Evolutionary conservation across 2,888 invertebrate species (phyloP).

Genomic region (Platycnemis pennipes): DNA sequence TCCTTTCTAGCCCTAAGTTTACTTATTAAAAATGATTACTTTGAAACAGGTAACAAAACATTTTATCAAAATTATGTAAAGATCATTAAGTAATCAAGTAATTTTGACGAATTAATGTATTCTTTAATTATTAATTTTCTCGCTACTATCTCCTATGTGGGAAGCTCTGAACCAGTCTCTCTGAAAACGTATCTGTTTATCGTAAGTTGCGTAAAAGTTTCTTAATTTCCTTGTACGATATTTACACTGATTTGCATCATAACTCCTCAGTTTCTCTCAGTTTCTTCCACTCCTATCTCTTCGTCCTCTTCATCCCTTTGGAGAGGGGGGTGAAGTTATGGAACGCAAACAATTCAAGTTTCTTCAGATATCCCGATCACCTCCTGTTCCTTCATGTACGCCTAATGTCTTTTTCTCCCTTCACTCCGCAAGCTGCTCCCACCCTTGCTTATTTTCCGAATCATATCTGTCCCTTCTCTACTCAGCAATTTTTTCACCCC

Average conservation of each 20-base stretch:
- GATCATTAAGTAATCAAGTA: no score
- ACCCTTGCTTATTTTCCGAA: neutral
- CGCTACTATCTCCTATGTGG: no score
- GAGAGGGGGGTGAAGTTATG: no score
- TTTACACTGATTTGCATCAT: constrained; percentile 27
- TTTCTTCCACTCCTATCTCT: neutral
- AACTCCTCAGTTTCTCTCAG: neutral
- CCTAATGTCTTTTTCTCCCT: neutral
- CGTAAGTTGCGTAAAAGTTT: neutral
- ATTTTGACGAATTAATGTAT: no score
- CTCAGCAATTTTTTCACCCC: neutral
- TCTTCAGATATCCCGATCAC: neutral
- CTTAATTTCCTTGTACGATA: neutral
- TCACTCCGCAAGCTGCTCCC: neutral
- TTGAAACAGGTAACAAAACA: no score
- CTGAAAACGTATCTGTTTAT: neutral
- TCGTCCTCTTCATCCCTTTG: neutral
- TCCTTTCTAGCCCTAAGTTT: no score
- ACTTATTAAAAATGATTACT: no score
- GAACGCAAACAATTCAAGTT: neutral
- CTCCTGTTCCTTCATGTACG: neutral
- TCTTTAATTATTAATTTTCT: no score
- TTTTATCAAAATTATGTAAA: no score
- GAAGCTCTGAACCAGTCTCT: no score
- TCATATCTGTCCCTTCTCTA: neutral